A percentile compares a stretch with the other conserved stretches of the same genome.
Evolutionary conservation across 2,888 invertebrate genomes (phyloP).

Genomic region (Calliphora vomitoria): DNA sequence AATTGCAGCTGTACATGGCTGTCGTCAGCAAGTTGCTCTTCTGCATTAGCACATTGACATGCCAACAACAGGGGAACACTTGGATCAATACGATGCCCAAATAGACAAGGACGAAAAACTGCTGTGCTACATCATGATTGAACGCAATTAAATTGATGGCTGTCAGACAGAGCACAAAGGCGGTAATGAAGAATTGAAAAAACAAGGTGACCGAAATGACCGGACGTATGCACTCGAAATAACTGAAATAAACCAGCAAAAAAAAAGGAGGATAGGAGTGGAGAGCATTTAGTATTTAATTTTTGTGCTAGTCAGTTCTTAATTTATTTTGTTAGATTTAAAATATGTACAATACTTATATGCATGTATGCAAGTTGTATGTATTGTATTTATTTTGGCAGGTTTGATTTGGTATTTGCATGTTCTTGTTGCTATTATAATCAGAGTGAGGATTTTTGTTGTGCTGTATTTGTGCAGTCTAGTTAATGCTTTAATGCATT

Average conservation of each 20-base stretch:
- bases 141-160: conserved; percentile 73
- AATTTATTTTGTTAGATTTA: not conserved
- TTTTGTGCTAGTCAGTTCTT: not conserved
- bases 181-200: conserved; percentile 75
- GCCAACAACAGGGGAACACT: conserved; percentile 76
- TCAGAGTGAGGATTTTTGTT: conserved; percentile 1
- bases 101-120: conserved; percentile 67
- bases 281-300: no score
- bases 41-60: conserved; percentile 74
- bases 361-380: no score
- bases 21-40: conserved; percentile 74
- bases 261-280: no score
- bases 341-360: no score
- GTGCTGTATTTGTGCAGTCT: conserved; percentile 14
- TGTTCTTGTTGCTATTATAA: not conserved
- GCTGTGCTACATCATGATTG: conserved; percentile 53
- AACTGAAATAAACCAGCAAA: conserved; percentile 60
- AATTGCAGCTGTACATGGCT: conserved; percentile 77
- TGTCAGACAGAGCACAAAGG: conserved; percentile 73
- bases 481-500: conserved; percentile 68
- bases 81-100: conserved; percentile 72
- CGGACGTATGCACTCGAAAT: conserved; percentile 74
- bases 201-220: conserved; percentile 74
- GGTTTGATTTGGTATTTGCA: not conserved
- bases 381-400: not conserved